phyloP scores from a whole-genome alignment of 1,140 invertebrate species.

The Penaeus chinensis region DNA sequence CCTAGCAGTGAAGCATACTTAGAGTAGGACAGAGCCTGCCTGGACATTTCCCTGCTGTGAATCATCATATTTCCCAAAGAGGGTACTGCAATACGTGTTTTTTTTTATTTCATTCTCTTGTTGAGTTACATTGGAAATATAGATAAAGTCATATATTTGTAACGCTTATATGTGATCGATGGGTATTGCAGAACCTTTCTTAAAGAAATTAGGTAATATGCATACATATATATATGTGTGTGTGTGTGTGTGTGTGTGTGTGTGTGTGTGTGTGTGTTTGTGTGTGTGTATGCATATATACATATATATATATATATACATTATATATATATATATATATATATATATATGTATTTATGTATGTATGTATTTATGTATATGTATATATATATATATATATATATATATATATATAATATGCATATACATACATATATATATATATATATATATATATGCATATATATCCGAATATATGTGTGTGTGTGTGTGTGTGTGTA shows the following conservation, averaged over 20 bases:
- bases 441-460: not conserved
- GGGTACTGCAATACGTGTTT: too few species aligned
- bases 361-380: not conserved
- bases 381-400: slow-evolving; percentile 22
- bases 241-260: not conserved
- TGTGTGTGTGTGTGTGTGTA: not conserved
- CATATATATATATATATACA: not conserved
- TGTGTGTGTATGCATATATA: not conserved
- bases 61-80: too few species aligned
- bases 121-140: too few species aligned
- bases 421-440: not conserved
- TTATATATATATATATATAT: not conserved
- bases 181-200: not conserved
- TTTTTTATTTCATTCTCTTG: too few species aligned
- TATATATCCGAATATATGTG: not conserved
- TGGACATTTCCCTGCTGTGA: too few species aligned
- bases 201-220: not conserved
- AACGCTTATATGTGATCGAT: not conserved
- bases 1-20: too few species aligned
- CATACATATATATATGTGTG: not conserved
- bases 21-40: too few species aligned
- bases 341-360: not conserved
- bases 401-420: slow-evolving; percentile 25
- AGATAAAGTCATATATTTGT: too few species aligned
- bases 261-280: not conserved